Base-by-base conservation (phyloP, 2,113 vertebrate species). In the Vombatus ursinus region DNA sequence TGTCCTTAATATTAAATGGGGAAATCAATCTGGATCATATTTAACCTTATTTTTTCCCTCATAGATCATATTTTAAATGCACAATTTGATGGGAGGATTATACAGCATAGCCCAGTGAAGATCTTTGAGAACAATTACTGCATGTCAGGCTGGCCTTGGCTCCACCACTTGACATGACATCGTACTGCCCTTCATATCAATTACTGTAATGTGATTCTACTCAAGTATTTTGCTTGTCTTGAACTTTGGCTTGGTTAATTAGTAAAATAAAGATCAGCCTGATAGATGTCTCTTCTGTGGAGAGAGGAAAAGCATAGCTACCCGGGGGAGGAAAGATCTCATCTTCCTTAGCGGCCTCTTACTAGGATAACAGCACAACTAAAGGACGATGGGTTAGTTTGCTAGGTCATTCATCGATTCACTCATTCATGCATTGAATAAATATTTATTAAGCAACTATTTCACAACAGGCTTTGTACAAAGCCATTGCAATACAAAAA, bases 11-110 rank as follows among this genome's bases (percentile, higher is more conserved):
- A 0, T 0, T 3, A 47, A 95, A 90, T 50, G 92, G 92, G 3
- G 52, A 96, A 96, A 95, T 92, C 52, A 93, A 84, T 91, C 93
- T 22, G 84, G 95, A 84, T 84, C 68, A 44, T 8, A 50, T 77
- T 93, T 6, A 90, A 53, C 10, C 49, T 68, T 68, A 14, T 50
- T 26, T 90, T 94, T 57, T 90, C 57, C n/a, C 52, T 68, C 89
- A 53, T 3, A 5, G 1, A 50, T 92, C 97, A 92, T 95, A 92
- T 52, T 96, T 96, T 84, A 0, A 57, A 52, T 0, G n/a, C 1
- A 47, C 3, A 12, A 2, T 94, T 90, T 93, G 93, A 92, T 68
- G 44, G 90, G 31, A 94, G 52, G 57, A 96, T 90, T 23, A 6
- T 8, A 68, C 1, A 25, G 50, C 44, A 95, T 95, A 25, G 50